phyloP scores from a whole-genome alignment of 2,888 invertebrate species.

The Pammene aurita region DNA sequence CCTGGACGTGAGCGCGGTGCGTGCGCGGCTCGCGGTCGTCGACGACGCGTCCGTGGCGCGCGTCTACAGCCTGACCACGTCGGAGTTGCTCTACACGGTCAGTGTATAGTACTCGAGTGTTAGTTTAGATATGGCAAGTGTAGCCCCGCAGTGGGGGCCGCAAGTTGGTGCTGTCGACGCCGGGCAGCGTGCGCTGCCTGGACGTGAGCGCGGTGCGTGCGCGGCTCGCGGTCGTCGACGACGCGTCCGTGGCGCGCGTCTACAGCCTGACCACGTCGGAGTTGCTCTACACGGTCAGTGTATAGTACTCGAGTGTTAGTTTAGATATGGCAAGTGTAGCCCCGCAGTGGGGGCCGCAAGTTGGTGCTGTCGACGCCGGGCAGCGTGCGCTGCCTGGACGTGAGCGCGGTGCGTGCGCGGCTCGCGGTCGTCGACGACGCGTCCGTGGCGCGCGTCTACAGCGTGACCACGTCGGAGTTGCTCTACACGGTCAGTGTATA shows the following conservation, averaged over 20 bases:
- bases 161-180: constrained; percentile 87
- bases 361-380: constrained; percentile 87
- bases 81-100: constrained; percentile 90
- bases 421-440: constrained; percentile 97
- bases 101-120: constrained; percentile 36
- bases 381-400: constrained; percentile 94
- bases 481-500: constrained; percentile 85
- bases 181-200: constrained; percentile 92
- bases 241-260: constrained; percentile 91
- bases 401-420: constrained; percentile 92
- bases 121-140: constrained; percentile 83
- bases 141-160: constrained; percentile 95
- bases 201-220: constrained; percentile 93
- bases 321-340: constrained; percentile 87
- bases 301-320: background rate
- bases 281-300: constrained; percentile 87
- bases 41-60: constrained; percentile 94
- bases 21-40: constrained; percentile 94
- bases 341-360: constrained; percentile 94
- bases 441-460: constrained; percentile 91
- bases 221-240: constrained; percentile 97
- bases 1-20: constrained; percentile 93
- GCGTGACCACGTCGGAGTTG: constrained; percentile 87
- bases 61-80: constrained; percentile 89
- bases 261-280: constrained; percentile 89